Percentiles rank a stretch among this genome's conserved stretches.
Evolutionary conservation across 1,140 invertebrate genomes (phyloP).

Genomic region (Papilio dardanus): DNA sequence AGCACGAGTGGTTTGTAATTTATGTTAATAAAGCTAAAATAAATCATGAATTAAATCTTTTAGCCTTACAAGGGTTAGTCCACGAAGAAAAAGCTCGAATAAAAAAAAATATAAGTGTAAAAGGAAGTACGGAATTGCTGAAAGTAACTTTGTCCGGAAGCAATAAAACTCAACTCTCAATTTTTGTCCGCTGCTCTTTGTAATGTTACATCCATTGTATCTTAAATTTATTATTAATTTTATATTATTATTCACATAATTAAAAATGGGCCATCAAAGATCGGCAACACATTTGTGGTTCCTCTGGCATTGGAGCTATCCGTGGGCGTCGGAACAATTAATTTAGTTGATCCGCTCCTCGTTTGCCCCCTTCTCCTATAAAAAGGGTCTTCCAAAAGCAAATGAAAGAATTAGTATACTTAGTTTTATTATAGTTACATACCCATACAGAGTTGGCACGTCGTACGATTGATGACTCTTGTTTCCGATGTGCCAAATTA

Average conservation of each 20-base stretch:
- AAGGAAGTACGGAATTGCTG: not conserved
- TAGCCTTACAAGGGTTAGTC: not conserved
- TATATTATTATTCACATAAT: not conserved
- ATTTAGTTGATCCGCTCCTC: too few species aligned
- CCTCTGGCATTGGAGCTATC: too few species aligned
- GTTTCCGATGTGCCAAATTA: too few species aligned
- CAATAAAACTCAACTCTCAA: conserved; percentile 17
- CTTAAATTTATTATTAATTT: not conserved
- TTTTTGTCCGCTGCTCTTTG: conserved; percentile 1
- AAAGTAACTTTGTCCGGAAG: conserved; percentile 12
- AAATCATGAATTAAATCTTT: not conserved
- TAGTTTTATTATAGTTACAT: too few species aligned
- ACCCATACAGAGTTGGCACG: too few species aligned
- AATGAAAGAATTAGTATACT: too few species aligned
- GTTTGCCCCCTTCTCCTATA: too few species aligned
- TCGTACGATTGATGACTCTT: too few species aligned
- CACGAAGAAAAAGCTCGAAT: not conserved
- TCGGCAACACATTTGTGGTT: too few species aligned
- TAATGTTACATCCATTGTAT: not conserved
- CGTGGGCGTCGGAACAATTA: too few species aligned
- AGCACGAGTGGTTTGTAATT: not conserved
- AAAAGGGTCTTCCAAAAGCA: too few species aligned
- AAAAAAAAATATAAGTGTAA: not conserved
- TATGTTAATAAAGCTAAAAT: not conserved
- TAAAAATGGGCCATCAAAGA: too few species aligned